Evolutionary conservation across 30 jellyfish, hydroid and myxozoan species (phyloP).

Genomic region (Mastigias papua): DNA sequence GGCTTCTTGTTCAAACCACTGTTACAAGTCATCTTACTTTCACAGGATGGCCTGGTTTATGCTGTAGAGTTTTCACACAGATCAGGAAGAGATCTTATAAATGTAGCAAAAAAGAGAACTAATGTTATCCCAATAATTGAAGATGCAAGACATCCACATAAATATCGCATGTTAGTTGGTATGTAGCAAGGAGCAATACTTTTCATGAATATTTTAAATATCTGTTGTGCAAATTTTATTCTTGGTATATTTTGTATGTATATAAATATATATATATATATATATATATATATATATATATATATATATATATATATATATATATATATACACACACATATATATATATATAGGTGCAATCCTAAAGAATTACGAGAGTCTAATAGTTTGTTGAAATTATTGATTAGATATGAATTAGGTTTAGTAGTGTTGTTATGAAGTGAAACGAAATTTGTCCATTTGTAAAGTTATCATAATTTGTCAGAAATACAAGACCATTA

Average conservation of each 20-base stretch:
- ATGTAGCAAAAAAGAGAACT: conserved; percentile 98
- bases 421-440: too few relatives aligned
- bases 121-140: conserved; percentile 97
- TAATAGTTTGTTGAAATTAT: too few relatives aligned
- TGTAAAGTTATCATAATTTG: too few relatives aligned
- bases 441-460: too few relatives aligned
- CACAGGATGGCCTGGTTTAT: conserved; percentile 96
- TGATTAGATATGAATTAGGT: too few relatives aligned
- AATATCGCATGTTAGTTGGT: conserved; percentile 99
- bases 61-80: conserved; percentile 99
- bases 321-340: too few relatives aligned
- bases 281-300: neutral
- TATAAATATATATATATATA: neutral
- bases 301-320: too few relatives aligned
- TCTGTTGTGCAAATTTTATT: neutral
- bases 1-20: too few relatives aligned
- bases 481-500: too few relatives aligned
- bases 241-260: neutral
- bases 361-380: too few relatives aligned
- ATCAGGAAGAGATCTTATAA: conserved; percentile 98
- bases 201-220: too few relatives aligned
- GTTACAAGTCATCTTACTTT: neutral
- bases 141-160: conserved; percentile 99
- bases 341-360: too few relatives aligned
- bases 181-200: conserved; percentile 11